These are phyloP conservation scores for Leptinotarsa lineolata DNA, from an alignment of 1,140 invertebrate genomes.

Conservation along the genomic window DNA sequence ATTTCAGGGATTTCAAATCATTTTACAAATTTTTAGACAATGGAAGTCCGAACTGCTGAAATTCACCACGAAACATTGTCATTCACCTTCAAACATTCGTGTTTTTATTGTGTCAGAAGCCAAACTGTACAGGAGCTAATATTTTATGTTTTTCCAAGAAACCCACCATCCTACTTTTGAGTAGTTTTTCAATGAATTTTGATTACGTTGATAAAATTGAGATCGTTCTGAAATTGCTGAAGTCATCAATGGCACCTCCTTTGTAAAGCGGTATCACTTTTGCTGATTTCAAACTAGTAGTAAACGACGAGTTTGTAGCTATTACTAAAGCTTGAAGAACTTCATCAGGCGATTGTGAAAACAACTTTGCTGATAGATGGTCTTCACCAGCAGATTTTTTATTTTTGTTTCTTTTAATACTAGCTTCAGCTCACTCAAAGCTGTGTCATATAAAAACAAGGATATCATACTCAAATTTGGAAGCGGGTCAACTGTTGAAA, in stretches of 20 bases:
- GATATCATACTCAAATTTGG: neutral
- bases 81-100: no score
- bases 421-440: neutral
- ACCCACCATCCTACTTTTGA: slow-evolving; percentile 9
- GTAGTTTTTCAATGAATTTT: neutral
- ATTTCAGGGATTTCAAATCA: no score
- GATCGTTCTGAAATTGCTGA: slow-evolving; percentile 7
- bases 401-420: slow-evolving; percentile 5
- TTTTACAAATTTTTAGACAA: no score
- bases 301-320: slow-evolving; percentile 3
- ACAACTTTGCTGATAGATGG: neutral
- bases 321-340: neutral
- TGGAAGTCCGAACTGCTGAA: no score
- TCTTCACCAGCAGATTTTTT: slow-evolving; percentile 10
- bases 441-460: no score
- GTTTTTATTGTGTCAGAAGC: slow-evolving; percentile 8
- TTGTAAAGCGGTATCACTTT: slow-evolving; percentile 6
- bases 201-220: slow-evolving; percentile 6
- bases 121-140: no score
- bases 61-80: no score
- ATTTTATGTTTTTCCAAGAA: no score
- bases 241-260: no score
- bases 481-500: slow-evolving; percentile 4
- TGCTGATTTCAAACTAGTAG: neutral
- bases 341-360: slow-evolving; percentile 12